A percentile compares a stretch with the other conserved stretches of the same genome.
Evolutionary conservation across 1,140 invertebrate genomes (phyloP).

Genomic region (Drosophila lacteicornis): DNA sequence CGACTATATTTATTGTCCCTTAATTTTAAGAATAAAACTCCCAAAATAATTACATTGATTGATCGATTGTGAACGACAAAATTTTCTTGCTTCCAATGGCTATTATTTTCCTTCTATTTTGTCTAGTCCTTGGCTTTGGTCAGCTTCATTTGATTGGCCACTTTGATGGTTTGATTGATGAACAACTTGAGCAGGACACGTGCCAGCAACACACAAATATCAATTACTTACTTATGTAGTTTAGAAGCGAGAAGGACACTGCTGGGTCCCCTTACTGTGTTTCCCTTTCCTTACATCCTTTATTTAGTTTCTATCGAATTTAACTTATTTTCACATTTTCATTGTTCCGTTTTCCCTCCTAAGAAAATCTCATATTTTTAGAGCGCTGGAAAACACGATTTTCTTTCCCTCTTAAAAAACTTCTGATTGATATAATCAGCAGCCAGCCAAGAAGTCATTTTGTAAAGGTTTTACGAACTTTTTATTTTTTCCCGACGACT

Average conservation of each 20-base stretch:
- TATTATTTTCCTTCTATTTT: too few relatives aligned
- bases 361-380: not conserved
- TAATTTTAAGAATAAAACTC: too few relatives aligned
- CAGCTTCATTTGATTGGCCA: conserved; percentile 40
- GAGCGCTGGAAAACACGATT: not conserved
- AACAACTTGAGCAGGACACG: conserved; percentile 17
- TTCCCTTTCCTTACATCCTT: too few relatives aligned
- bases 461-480: not conserved
- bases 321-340: not conserved
- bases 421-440: conserved; percentile 19
- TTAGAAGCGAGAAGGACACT: not conserved
- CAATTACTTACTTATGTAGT: conserved; percentile 10
- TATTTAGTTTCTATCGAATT: too few relatives aligned
- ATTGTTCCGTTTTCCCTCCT: not conserved
- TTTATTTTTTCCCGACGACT: not conserved
- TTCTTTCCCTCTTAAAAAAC: not conserved
- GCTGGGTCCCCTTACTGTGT: too few relatives aligned
- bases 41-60: too few relatives aligned
- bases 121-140: not conserved
- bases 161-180: conserved; percentile 6
- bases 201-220: conserved; percentile 9
- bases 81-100: too few relatives aligned
- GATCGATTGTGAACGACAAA: too few relatives aligned
- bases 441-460: conserved; percentile 23
- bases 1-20: too few relatives aligned